Evolutionary conservation across 2,888 invertebrate genomes (phyloP).

Genomic region (Arrhopalites spinosus): DNA sequence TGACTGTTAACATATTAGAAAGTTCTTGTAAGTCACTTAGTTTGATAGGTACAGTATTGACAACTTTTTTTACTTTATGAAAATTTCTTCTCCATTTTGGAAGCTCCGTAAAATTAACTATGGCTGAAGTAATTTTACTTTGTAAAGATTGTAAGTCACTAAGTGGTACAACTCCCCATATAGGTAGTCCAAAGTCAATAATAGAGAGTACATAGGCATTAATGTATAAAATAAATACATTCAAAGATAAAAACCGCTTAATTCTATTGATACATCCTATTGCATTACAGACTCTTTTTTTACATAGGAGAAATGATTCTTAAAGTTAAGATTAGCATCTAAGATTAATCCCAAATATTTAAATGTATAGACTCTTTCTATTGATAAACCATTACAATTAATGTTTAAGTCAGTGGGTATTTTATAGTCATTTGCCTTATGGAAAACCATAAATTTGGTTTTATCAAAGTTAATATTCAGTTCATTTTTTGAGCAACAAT

Average conservation of each 20-base stretch:
- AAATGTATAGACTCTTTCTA: constrained; percentile 12
- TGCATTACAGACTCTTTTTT: neutral
- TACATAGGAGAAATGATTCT: constrained; percentile 5
- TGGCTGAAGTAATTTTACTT: neutral
- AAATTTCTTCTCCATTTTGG: constrained; percentile 2
- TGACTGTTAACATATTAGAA: no score
- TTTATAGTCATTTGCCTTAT: neutral
- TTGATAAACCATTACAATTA: neutral
- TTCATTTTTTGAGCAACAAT: no score
- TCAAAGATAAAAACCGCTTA: neutral
- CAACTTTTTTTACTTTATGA: neutral
- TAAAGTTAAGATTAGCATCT: constrained; percentile 14
- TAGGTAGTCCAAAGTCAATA: constrained; percentile 13
- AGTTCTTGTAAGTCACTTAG: no score
- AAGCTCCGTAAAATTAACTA: neutral
- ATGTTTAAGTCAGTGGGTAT: neutral
- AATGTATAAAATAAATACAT: no score
- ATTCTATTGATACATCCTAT: neutral
- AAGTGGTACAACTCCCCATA: neutral
- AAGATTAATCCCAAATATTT: constrained; percentile 20
- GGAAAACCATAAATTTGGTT: no score
- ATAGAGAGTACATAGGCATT: constrained; percentile 16
- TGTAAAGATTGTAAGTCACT: constrained; percentile 3
- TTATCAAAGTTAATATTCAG: constrained; percentile 8
- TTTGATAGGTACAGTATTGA: no score